Conservation (phyloP, 2,797 vertebrate species). For the Gouania willdenowi region DNA sequence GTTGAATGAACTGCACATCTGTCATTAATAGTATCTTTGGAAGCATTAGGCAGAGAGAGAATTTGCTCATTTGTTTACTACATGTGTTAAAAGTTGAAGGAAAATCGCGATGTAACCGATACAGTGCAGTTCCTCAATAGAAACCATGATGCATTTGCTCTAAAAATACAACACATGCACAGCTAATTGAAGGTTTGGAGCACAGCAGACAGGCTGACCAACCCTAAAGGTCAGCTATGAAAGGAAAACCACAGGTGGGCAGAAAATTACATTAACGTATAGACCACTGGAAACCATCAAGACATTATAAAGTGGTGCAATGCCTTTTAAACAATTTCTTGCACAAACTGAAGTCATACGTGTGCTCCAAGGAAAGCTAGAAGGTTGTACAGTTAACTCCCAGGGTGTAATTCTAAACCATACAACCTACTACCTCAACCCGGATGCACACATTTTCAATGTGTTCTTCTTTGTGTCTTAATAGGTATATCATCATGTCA, state of each 20-base stretch:
- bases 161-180: constrained; percentile 31
- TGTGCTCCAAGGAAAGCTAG: constrained; percentile 99
- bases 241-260: constrained; percentile 15
- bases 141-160: constrained; percentile 26
- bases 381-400: constrained; percentile 99
- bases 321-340: background rate
- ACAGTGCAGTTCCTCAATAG: background rate
- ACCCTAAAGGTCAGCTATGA: constrained; percentile 35
- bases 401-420: constrained; percentile 99
- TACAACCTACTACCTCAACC: constrained; percentile 99
- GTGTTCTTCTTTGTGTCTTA: constrained; percentile 76
- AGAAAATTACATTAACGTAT: constrained; percentile 6
- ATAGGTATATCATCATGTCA: no score
- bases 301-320: background rate
- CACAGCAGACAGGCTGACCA: constrained; percentile 14
- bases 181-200: constrained; percentile 34
- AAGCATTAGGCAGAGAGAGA: no score
- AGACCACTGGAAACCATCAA: constrained; percentile 3
- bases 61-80: constrained; percentile 1
- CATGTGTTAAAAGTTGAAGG: constrained; percentile 7
- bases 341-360: constrained; percentile 84
- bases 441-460: constrained; percentile 93
- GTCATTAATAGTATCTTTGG: no score
- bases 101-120: constrained; percentile 1
- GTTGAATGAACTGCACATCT: background rate